These are phyloP conservation scores for Stictocephala bisonia DNA, from an alignment of 2,888 invertebrate genomes.

Conservation along the genomic window DNA sequence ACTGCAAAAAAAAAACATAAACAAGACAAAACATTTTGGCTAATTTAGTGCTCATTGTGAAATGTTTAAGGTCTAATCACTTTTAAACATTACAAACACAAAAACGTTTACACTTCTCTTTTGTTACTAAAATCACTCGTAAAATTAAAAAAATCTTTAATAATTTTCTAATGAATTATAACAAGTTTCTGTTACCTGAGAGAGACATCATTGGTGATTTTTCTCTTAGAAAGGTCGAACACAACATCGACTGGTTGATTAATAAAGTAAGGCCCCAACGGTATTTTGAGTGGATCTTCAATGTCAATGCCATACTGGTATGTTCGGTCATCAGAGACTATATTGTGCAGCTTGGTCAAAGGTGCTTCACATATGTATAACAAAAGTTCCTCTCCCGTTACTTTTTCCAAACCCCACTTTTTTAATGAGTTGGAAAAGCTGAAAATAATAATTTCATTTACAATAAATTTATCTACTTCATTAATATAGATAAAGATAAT, in stretches of 20 bases:
- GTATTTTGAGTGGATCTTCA: conserved; percentile 82
- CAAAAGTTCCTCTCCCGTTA: conserved; percentile 79
- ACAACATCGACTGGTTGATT: conserved; percentile 86
- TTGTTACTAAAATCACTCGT: not conserved
- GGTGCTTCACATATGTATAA: conserved; percentile 92
- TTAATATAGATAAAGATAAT: not conserved
- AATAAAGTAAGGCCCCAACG: conserved; percentile 89
- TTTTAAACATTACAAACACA: too few species aligned
- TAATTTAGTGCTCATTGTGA: too few species aligned
- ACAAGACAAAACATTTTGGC: too few species aligned
- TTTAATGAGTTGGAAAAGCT: conserved; percentile 73
- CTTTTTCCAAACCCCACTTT: conserved; percentile 87
- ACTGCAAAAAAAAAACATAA: too few species aligned
- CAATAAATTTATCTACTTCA: too few species aligned
- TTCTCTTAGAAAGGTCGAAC: conserved; percentile 81
- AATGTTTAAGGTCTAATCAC: too few species aligned
- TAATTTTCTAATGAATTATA: too few species aligned
- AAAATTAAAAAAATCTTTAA: too few species aligned
- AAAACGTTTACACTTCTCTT: too few species aligned
- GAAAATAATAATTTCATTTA: conserved; percentile 47
- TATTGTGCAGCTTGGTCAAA: conserved; percentile 76
- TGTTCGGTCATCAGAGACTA: conserved; percentile 79
- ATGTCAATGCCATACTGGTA: conserved; percentile 89
- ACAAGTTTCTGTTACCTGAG: conserved; percentile 69
- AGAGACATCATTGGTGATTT: conserved; percentile 77